Conservation (phyloP, 1,140 invertebrate genomes). For the Gryon sp. region DNA sequence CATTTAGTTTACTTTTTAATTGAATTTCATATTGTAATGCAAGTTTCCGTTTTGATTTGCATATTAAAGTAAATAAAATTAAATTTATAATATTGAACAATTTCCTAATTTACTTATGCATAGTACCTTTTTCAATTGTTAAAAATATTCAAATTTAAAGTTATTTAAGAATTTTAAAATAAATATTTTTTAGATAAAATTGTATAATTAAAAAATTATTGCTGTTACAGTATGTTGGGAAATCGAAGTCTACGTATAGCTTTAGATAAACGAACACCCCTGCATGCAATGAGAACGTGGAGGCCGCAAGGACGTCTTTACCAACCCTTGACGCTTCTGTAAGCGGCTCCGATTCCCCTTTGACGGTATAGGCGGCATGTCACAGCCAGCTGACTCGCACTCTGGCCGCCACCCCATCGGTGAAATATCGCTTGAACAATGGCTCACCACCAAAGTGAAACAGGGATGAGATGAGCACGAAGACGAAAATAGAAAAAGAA, state of each 20-base stretch:
- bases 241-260: slow-evolving; percentile 69
- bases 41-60: background rate
- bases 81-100: background rate
- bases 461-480: slow-evolving; percentile 44
- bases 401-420: slow-evolving; percentile 68
- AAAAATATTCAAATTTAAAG: too few relatives aligned
- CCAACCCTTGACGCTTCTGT: slow-evolving; percentile 71
- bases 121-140: too few relatives aligned
- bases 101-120: too few relatives aligned
- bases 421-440: slow-evolving; percentile 80
- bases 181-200: too few relatives aligned
- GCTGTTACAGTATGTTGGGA: too few relatives aligned
- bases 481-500: slow-evolving; percentile 48
- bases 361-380: slow-evolving; percentile 77
- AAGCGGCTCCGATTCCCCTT: slow-evolving; percentile 76
- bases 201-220: too few relatives aligned
- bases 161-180: too few relatives aligned
- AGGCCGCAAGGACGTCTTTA: slow-evolving; percentile 69
- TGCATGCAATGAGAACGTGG: slow-evolving; percentile 36
- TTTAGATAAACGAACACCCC: slow-evolving; percentile 71
- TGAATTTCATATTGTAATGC: slow-evolving; percentile 9
- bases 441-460: slow-evolving; percentile 66
- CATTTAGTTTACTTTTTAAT: slow-evolving; percentile 2
- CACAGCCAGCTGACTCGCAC: slow-evolving; percentile 79
- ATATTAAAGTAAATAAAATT: too few relatives aligned